Conservation (phyloP, 35 echinoderm and acorn worm species). For the Nesometra sesokonis region DNA sequence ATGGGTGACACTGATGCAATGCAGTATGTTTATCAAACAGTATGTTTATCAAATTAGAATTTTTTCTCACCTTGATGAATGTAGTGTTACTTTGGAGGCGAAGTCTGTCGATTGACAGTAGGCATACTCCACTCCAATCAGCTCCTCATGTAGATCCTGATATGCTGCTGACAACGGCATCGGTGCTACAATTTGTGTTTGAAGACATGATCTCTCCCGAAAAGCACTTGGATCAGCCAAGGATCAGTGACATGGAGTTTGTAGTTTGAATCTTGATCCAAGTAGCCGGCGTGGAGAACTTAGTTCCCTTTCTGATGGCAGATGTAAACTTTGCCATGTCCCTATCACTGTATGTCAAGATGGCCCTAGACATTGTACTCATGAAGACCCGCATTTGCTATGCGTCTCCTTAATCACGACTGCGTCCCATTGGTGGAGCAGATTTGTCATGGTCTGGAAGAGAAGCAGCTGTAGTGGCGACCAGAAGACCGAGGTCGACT, state of each 20-base stretch:
- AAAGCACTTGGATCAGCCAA: background rate
- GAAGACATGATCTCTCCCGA: no score
- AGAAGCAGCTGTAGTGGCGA: no score
- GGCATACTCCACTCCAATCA: conserved; percentile 48
- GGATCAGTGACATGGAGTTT: background rate
- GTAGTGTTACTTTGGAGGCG: conserved; percentile 33
- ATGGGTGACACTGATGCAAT: background rate
- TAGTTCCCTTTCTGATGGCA: no score
- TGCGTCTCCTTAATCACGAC: no score
- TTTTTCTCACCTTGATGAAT: conserved; percentile 30
- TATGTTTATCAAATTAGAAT: background rate
- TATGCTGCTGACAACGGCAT: background rate
- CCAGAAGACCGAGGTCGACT: no score
- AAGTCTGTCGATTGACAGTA: conserved; percentile 63
- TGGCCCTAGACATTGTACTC: no score
- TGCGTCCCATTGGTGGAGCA: no score
- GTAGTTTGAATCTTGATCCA: background rate
- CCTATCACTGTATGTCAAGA: no score
- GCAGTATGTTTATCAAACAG: background rate
- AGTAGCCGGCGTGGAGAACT: no score
- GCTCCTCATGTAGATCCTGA: conserved; percentile 10
- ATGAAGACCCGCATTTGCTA: no score
- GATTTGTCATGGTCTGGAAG: no score
- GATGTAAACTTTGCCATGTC: no score
- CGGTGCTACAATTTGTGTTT: background rate